Evolutionary conservation across 2,113 vertebrate genomes (phyloP).

Genomic region (Microtus montanus): DNA sequence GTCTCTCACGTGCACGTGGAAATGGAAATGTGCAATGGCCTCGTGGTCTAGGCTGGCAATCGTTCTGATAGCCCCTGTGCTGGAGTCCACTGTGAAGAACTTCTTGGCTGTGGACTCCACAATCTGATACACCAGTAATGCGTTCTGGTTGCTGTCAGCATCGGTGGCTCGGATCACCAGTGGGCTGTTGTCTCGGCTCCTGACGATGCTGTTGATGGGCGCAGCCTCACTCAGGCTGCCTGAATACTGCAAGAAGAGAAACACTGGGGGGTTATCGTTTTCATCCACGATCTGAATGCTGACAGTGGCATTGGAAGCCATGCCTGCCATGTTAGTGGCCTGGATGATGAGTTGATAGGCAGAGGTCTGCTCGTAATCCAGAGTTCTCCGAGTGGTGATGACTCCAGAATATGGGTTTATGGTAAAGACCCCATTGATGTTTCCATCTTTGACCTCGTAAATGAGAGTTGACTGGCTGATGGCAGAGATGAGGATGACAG

Average conservation of each 20-base stretch:
- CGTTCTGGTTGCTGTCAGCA: conserved; percentile 95
- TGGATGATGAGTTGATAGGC: conserved; percentile 92
- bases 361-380: conserved; percentile 91
- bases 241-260: conserved; percentile 91
- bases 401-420: conserved; percentile 98
- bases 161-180: conserved; percentile 94
- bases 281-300: conserved; percentile 93
- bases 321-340: conserved; percentile 97
- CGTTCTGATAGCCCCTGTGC: conserved; percentile 96
- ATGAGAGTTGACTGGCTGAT: conserved; percentile 95
- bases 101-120: conserved; percentile 95
- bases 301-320: conserved; percentile 93
- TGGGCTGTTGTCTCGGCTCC: conserved; percentile 88
- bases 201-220: conserved; percentile 93
- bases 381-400: conserved; percentile 90
- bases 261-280: conserved; percentile 95
- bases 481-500: conserved; percentile 91
- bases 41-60: conserved; percentile 96
- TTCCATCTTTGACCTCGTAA: conserved; percentile 94
- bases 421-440: conserved; percentile 88
- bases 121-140: conserved; percentile 95
- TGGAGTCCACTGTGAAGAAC: conserved; percentile 96
- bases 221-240: conserved; percentile 96
- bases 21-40: conserved; percentile 91
- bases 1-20: conserved; percentile 96